Percentiles rank a stretch among this genome's conserved stretches.
phyloP scores from a whole-genome alignment of 1,140 invertebrate species.

The Armadillidium nasatum region DNA sequence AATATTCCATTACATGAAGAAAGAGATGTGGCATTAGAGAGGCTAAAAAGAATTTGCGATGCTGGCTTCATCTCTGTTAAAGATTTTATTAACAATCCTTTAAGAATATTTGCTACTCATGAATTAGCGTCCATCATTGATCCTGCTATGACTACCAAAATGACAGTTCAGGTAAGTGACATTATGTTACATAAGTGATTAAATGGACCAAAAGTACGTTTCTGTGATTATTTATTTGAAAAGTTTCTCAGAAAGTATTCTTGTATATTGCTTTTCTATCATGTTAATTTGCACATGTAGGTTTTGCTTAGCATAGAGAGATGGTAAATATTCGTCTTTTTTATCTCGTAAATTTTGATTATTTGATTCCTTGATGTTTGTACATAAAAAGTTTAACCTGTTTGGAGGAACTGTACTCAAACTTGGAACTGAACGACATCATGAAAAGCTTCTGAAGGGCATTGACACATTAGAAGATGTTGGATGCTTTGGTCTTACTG shows the following conservation, averaged over 20 bases:
- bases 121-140: constrained; percentile 49
- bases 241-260: no score
- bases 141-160: constrained; percentile 50
- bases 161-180: constrained; percentile 48
- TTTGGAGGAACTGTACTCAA: constrained; percentile 51
- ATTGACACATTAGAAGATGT: constrained; percentile 49
- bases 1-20: constrained; percentile 49
- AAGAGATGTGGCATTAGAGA: constrained; percentile 47
- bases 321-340: no score
- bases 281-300: no score
- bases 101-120: constrained; percentile 49
- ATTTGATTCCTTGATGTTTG: no score
- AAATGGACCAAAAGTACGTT: not conserved
- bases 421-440: constrained; percentile 49
- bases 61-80: constrained; percentile 49
- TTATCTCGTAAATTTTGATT: no score
- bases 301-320: no score
- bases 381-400: constrained; percentile 47
- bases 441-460: constrained; percentile 46
- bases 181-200: no score
- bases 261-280: no score
- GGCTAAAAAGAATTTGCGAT: constrained; percentile 48
- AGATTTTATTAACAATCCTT: constrained; percentile 49
- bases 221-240: no score
- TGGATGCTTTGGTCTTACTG: constrained; percentile 50